These are phyloP conservation scores for Exocentrus adspersus DNA, from an alignment of 2,888 invertebrate species.

Conservation along the genomic window DNA sequence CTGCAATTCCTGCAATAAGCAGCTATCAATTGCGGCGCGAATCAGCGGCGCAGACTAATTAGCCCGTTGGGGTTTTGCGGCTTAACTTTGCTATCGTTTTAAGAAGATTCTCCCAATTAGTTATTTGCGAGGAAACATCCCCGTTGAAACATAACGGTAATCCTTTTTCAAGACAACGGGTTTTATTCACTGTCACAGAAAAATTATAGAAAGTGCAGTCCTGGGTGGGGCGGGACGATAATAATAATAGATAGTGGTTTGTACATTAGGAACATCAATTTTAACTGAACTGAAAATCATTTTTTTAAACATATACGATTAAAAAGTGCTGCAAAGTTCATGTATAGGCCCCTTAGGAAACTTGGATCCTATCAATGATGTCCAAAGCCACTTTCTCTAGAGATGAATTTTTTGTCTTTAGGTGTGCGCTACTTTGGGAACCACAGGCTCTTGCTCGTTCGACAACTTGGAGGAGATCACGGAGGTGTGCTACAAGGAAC, in stretches of 20 bases:
- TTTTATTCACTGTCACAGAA: constrained; percentile 27
- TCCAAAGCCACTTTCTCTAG: too few relatives aligned
- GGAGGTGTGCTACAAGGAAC: constrained; percentile 76
- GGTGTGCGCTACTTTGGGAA: constrained; percentile 96
- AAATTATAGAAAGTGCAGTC: constrained; percentile 26
- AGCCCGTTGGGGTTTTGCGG: constrained; percentile 56
- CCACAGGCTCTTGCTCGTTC: constrained; percentile 96
- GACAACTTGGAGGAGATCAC: constrained; percentile 84
- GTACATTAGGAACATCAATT: too few relatives aligned
- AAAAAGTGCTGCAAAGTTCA: too few relatives aligned
- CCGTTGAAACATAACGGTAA: constrained; percentile 44
- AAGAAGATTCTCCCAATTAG: constrained; percentile 63
- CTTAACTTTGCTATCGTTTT: constrained; percentile 42
- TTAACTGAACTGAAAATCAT: too few relatives aligned
- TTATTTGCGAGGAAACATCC: constrained; percentile 56
- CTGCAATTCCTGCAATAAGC: not conserved
- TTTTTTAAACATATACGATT: too few relatives aligned
- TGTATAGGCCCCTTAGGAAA: too few relatives aligned
- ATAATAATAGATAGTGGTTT: too few relatives aligned
- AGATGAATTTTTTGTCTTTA: constrained; percentile 57
- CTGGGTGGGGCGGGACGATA: too few relatives aligned
- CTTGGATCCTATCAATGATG: too few relatives aligned
- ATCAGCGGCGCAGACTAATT: constrained; percentile 55
- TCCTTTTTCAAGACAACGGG: constrained; percentile 37
- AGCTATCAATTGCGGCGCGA: constrained; percentile 28